Evolutionary conservation across 2,113 vertebrate genomes (phyloP), one percentile per base, ranked within the genome.

Genomic region (Pteruthius melanotis): DNA sequence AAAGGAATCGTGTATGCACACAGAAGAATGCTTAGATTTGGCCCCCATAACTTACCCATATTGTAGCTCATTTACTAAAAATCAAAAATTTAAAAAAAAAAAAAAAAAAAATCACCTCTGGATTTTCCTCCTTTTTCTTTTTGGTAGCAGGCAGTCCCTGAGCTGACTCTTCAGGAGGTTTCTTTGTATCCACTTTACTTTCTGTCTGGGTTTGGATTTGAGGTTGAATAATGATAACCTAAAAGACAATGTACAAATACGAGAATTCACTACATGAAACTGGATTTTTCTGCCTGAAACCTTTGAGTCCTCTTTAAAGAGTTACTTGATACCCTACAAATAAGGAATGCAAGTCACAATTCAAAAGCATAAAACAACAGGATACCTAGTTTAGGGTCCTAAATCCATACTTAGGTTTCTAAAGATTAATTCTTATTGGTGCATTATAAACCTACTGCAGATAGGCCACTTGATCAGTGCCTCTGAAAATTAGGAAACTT

Each of bases 191-290:
- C 28, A 95, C 97, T 81, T 98, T 97, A 95, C 82, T 95, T 92
- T 97, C 98, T 8, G 98, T 97, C 88, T 98, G 98, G 8, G 96
- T 98, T 96, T 99, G 98, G 77, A 98, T 98, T 98, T 99, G 99
- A 31, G 99, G 99, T 95, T 99, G 99, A 95, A 99, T 98, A 82
- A 99, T 99, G 93, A 99, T 99, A 96, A 99, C 99, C 99, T 99
- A 97, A 33, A 77, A 94, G 71, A 81, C 33, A 92, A 84, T 0
- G 31, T 20, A 61, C 31, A 91, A 85, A 92, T 63, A 37, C 72
- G 30, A 90, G 3, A 56, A 50, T 66, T 79, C 69, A 90, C 17
- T 61, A 13, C 4, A 49, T 10, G 37, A 72, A 89, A 59, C 7
- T 22, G 8, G 15, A 70, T 74, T 85, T 89, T 76, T 83, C 50